Conservation (phyloP, 1,140 invertebrate genomes). For the Orchesella cincta region DNA sequence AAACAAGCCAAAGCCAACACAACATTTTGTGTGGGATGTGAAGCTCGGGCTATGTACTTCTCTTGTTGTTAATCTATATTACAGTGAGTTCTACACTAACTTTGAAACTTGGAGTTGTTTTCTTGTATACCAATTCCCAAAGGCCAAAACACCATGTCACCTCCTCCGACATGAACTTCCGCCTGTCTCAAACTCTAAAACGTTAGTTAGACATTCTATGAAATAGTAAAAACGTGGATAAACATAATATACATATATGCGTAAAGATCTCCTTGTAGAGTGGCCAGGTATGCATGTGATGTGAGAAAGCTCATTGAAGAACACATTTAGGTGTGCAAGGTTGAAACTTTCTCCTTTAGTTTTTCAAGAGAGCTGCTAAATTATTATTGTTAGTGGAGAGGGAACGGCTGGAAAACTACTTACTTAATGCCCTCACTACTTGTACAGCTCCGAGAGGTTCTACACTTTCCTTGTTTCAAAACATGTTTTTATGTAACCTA, state of each 20-base stretch:
- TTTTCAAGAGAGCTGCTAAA: constrained; percentile 8
- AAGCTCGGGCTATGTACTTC: too few relatives aligned
- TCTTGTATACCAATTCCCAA: constrained; percentile 1
- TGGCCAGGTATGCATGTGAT: background rate
- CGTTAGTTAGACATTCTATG: background rate
- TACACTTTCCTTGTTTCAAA: constrained; percentile 6
- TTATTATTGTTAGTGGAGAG: constrained; percentile 24
- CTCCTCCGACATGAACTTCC: constrained; percentile 24
- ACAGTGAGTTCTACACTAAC: too few relatives aligned
- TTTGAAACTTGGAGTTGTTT: background rate
- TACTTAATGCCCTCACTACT: constrained; percentile 7
- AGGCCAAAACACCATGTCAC: constrained; percentile 28
- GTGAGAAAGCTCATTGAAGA: constrained; percentile 12
- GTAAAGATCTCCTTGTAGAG: background rate
- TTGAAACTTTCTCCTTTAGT: constrained; percentile 1
- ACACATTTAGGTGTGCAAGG: background rate
- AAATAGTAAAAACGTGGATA: background rate
- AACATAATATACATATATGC: background rate
- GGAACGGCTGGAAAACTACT: constrained; percentile 19
- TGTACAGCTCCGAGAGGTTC: background rate
- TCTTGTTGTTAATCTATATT: too few relatives aligned
- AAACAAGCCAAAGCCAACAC: too few relatives aligned
- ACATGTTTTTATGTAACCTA: background rate
- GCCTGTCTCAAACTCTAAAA: constrained; percentile 1
- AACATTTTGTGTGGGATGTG: too few relatives aligned